Evolutionary conservation across 1,140 invertebrate species (phyloP), one percentile per base, ranked within the genome.

Genomic region (Heliconius hermathena): DNA sequence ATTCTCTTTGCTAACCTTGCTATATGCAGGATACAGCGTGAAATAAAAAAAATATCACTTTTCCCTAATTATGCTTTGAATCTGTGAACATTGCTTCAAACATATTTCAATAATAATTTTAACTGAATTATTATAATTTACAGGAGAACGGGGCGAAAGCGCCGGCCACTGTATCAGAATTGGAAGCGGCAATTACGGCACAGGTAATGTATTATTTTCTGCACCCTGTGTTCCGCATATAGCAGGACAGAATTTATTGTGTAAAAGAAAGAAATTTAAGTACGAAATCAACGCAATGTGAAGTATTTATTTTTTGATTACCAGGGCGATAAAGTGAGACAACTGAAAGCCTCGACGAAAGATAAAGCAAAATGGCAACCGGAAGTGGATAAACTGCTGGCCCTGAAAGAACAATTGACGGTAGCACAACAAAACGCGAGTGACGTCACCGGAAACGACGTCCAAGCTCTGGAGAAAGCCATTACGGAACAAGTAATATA

Each of bases 281-380:
- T 46, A 46, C 3, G 13, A 16, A 46, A 46, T 46, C 13, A 46
- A 46, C 41, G 41, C 41, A 46, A 46, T 46, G 16, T 46, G 41
- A 46, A 46, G 41, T 46, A 22, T 57, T 3, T 22, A 57, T 57
- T 0, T 71, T 33, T 71, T 33, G 13, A 38, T 75, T 77, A 78
- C 84, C 73, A 98, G 96, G 97, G 96, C 16, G 95, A 96, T 20
- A 95, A 96, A 87, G 97, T 98, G 1, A 95, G 97, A 82, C 91
- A 96, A 73, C 81, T 98, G 2, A 98, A 98, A 94, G 90, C 95
- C 1, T 96, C 95, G 22, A 97, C 96, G 77, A 96, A 96, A 79
- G 97, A 97, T 73, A 98, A 98, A 87, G 84, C 94, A 13, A 93
- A 96, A 2, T 97, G 97, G 95, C 96, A 97, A 87, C 96, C 96